These are phyloP conservation scores for Tiliacea citrago DNA, from an alignment of 2,888 invertebrate species.

Conservation along the genomic window DNA sequence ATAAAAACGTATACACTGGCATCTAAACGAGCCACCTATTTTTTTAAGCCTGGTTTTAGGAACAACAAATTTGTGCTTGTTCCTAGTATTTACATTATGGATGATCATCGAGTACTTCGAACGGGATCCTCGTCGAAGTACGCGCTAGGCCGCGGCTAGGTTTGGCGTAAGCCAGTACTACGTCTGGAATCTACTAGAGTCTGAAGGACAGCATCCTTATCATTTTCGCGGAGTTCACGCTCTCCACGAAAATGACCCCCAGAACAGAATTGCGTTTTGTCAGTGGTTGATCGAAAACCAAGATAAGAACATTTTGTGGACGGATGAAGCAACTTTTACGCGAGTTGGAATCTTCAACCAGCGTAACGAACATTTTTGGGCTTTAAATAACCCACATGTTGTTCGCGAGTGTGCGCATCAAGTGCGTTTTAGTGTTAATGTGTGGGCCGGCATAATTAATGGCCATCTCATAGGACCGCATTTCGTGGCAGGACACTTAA, in stretches of 20 bases:
- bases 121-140: too few species aligned
- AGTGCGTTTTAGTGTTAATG: constrained; percentile 18
- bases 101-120: too few species aligned
- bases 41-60: too few species aligned
- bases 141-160: too few species aligned
- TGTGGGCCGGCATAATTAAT: constrained; percentile 28
- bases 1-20: too few species aligned
- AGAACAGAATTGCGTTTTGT: background rate
- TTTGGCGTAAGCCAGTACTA: too few species aligned
- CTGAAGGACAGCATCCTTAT: background rate
- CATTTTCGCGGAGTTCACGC: background rate
- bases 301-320: background rate
- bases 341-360: constrained; percentile 10
- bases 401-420: constrained; percentile 19
- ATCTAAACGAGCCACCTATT: too few species aligned
- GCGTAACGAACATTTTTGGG: constrained; percentile 17
- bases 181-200: too few species aligned
- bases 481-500: constrained; percentile 12
- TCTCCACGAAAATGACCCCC: constrained; percentile 7
- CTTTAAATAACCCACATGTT: constrained; percentile 20
- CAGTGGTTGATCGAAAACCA: constrained; percentile 4
- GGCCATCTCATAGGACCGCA: constrained; percentile 5
- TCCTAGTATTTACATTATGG: too few species aligned
- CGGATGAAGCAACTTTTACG: constrained; percentile 17
- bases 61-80: too few species aligned